Evolutionary conservation across 92 coral and sea anemone genomes (phyloP), one percentile per base, ranked within the genome.

Genomic region (Porites lobata): DNA sequence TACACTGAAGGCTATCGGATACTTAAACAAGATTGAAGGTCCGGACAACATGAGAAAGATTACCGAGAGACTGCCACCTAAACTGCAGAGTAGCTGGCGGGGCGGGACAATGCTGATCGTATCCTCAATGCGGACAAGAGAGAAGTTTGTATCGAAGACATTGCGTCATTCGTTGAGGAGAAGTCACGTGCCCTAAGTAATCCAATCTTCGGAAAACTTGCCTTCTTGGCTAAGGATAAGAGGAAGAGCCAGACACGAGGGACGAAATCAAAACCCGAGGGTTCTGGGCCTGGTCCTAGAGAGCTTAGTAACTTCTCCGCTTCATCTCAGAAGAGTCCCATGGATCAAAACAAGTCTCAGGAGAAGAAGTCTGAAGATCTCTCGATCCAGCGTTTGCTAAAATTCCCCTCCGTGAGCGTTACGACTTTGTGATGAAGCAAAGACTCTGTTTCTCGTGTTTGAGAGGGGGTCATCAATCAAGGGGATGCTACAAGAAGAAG

Each of bases 71-170:
- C 73, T 87, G 14, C 87, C 91, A 1, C 82, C 75, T 63, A 70
- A 69, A 22, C 61, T 83, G 26, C 89, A 79, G 75, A 83, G 21
- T 6, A 91, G 63, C 26, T 87, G 91, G 90, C 89, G n/a, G n/a
- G n/a, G n/a, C n/a, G 90, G n/a, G 20, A 87, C 29, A 54, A 43
- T n/a, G 91, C 89, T 0, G 94, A 87, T 38, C 32, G 52, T 12
- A 92, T 91, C 52, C 75, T 78, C 24, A 78, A 79, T 17, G 82
- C 15, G 1, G 79, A 88, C 18, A 72, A 52, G 22, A 52, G 92
- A 50, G 89, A 87, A 14, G 84, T 92, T 32, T 20, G 69, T 43
- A 78, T 92, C n/a, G 84, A 87, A 4, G 94, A 92, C 59, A 83
- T 92, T 63, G 57, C 89, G 1, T 13, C 3, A 8, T 87, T 92